A percentile compares a stretch with the other conserved stretches of the same genome.
These are phyloP conservation scores for Paracyprichromis sp. DNA, from an alignment of 2,113 vertebrate genomes.

Conservation along the genomic window DNA sequence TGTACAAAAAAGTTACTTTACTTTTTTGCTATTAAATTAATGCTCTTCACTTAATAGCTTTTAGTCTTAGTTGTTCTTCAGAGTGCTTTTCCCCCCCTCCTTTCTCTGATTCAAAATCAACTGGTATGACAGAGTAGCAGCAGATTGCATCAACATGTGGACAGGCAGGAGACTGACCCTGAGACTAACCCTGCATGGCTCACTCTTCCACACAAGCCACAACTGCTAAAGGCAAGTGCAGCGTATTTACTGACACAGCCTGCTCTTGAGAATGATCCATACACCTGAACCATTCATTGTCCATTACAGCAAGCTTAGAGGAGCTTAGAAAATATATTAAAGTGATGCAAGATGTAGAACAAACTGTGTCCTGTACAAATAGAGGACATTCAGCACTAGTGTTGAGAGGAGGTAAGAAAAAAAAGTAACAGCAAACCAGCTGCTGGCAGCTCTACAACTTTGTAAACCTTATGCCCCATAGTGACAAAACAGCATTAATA, in stretches of 20 bases:
- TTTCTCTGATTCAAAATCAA: neutral
- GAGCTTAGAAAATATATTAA: neutral
- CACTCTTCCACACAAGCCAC: neutral
- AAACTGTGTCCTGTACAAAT: neutral
- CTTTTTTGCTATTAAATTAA: neutral
- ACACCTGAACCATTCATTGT: neutral
- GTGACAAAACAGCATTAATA: neutral
- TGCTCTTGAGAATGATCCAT: neutral
- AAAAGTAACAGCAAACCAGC: neutral
- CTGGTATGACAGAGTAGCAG: neutral
- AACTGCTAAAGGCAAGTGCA: neutral
- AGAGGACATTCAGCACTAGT: neutral
- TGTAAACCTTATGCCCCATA: neutral
- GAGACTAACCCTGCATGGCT: neutral
- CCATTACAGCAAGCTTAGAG: neutral
- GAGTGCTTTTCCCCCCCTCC: fast-evolving
- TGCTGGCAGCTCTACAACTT: neutral
- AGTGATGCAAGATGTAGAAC: neutral
- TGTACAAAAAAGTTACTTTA: neutral
- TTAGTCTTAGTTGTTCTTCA: neutral
- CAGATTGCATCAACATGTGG: neutral
- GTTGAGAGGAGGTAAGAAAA: neutral
- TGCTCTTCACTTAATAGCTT: neutral
- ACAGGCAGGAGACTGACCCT: neutral
- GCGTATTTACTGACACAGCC: neutral